phyloP scores from a whole-genome alignment of 2,888 invertebrate genomes.

The Cenopis cana region DNA sequence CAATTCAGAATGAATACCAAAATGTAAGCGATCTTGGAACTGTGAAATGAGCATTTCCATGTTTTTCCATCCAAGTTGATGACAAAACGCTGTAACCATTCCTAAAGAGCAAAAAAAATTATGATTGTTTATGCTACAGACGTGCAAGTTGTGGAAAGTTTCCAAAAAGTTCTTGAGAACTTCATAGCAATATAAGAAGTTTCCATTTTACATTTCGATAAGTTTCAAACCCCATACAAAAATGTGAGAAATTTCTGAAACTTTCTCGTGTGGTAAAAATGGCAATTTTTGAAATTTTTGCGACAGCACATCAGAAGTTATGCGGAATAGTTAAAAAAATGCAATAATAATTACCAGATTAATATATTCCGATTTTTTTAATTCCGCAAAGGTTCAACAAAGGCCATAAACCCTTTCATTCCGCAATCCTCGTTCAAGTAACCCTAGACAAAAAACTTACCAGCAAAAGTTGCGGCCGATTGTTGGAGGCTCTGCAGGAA shows the following conservation, averaged over 20 bases:
- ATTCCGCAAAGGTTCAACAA: not conserved
- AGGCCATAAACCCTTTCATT: not conserved
- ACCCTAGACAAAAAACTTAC: slow-evolving; percentile 66
- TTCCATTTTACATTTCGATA: too few relatives aligned
- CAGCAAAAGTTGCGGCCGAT: slow-evolving; percentile 97
- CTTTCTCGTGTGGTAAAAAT: too few relatives aligned
- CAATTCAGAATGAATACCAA: slow-evolving; percentile 96
- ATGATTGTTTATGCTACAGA: not conserved
- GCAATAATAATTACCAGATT: not conserved
- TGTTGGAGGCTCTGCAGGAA: slow-evolving; percentile 97
- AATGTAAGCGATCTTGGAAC: slow-evolving; percentile 97
- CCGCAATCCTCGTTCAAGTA: too few relatives aligned
- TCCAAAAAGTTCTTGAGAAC: too few relatives aligned
- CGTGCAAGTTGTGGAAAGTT: too few relatives aligned
- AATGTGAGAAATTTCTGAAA: too few relatives aligned
- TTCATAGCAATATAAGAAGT: too few relatives aligned
- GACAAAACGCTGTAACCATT: slow-evolving; percentile 98
- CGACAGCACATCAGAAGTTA: too few relatives aligned
- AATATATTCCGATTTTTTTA: not conserved
- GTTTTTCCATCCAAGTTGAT: slow-evolving; percentile 95
- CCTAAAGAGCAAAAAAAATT: slow-evolving; percentile 80
- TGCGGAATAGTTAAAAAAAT: too few relatives aligned
- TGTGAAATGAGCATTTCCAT: slow-evolving; percentile 95
- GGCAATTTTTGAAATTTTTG: too few relatives aligned
- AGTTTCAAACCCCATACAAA: too few relatives aligned